Base-by-base conservation (phyloP, 2,113 vertebrate species). In the Passer domesticus region DNA sequence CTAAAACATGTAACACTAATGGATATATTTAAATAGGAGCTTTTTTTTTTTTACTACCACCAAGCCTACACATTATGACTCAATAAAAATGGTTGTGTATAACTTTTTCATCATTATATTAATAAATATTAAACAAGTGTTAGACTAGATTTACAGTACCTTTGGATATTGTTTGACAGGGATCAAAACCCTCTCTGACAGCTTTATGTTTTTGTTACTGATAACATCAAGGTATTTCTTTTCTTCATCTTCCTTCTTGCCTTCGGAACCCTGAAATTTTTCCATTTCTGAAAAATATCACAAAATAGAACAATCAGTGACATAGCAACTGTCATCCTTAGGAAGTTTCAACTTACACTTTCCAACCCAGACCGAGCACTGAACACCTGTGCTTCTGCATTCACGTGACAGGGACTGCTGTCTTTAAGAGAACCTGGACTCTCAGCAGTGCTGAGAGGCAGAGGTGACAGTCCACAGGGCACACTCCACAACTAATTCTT, bases 141-240 rank as follows among this genome's bases (percentile, higher is more conserved):
- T 50, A 88, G 43, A 59, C 21, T 56, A 17, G 41, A 84, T 78
- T 83, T 93, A 94, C 62, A 96, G 97, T 99, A 99, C 99, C 99
- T 99, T 99, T 94, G 99, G 99, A 98, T 99, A 99, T 95, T 99
- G 99, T 96, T 99, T 99, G 83, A 99, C 98, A 64, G 99, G 99
- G 91, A 99, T 99, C 96, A 99, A 97, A 87, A 99, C 99, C 97
- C 99, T 98, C 97, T 99, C 99, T 13, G 98, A 99, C 53, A 99
- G 98, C 97, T 99, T 99, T 98, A 99, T 99, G 94, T 99, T 99
- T 98, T 99, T 99, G 98, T 99, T 99, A 98, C 99, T 99, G 98
- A 99, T 99, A 95, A 99, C 98, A 97, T 99, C 99, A 87, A 99
- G 98, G 56, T 99, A 99, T 89, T 99, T 99, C 97, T 99, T 99